Conservation (phyloP, 1,140 invertebrate species). For the Panulirus ornatus region DNA sequence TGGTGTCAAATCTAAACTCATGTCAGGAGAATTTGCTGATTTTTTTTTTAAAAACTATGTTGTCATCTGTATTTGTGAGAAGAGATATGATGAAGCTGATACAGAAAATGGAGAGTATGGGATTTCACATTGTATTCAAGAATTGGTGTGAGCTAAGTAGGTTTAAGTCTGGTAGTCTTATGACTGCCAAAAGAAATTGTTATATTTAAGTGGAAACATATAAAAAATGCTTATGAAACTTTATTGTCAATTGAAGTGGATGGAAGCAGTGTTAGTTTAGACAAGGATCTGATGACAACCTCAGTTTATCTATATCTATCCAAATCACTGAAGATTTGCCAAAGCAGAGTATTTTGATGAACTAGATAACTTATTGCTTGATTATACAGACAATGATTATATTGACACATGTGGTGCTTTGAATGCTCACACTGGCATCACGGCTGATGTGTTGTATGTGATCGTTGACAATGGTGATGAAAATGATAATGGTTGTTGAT, state of each 20-base stretch:
- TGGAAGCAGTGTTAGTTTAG: not conserved
- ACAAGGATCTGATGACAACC: conserved; percentile 1
- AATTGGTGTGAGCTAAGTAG: not conserved
- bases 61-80: not conserved
- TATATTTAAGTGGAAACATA: not conserved
- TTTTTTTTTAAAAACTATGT: not conserved
- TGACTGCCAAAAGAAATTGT: not conserved
- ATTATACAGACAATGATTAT: not conserved
- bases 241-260: not conserved
- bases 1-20: not conserved
- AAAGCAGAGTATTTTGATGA: not conserved
- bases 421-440: not conserved
- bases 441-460: not conserved
- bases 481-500: not conserved
- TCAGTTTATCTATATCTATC: not conserved
- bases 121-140: not conserved
- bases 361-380: no score
- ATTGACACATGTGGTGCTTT: not conserved
- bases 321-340: not conserved
- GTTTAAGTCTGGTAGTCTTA: not conserved
- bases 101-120: not conserved
- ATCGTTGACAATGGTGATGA: not conserved
- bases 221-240: conserved; percentile 19
- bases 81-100: not conserved
- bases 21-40: not conserved